Evolutionary conservation across 2,888 invertebrate species (phyloP).

Genomic region (Eretmocerus hayati): DNA sequence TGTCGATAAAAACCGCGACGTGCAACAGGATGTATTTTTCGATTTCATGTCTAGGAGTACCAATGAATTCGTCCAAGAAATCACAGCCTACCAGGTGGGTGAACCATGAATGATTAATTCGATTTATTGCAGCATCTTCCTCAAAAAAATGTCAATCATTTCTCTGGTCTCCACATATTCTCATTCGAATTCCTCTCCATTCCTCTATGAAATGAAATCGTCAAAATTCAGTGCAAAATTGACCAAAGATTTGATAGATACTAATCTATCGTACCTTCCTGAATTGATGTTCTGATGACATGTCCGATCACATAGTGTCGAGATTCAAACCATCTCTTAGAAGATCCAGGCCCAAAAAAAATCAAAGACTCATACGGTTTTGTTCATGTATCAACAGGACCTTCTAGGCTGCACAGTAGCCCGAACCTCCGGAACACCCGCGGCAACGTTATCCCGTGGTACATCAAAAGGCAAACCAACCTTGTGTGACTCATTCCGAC

Average conservation of each 20-base stretch:
- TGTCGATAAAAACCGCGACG: conserved; percentile 87
- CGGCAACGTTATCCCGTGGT: conserved; percentile 66
- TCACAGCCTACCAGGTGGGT: conserved; percentile 49
- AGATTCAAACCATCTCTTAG: too few relatives aligned
- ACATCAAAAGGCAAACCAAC: conserved; percentile 86
- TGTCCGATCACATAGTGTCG: too few relatives aligned
- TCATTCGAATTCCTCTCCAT: too few relatives aligned
- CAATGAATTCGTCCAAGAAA: conserved; percentile 75
- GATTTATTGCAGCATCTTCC: too few relatives aligned
- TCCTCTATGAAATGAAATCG: too few relatives aligned
- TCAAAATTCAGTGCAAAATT: too few relatives aligned
- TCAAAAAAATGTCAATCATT: too few relatives aligned
- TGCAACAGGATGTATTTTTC: conserved; percentile 88
- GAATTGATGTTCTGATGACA: too few relatives aligned
- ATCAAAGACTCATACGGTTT: background rate
- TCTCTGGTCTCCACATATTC: background rate
- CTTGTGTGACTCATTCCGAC: conserved; percentile 81
- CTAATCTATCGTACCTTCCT: too few relatives aligned
- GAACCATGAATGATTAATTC: background rate
- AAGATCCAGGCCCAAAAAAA: too few relatives aligned
- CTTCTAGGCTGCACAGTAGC: conserved; percentile 40
- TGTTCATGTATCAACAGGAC: conserved; percentile 40
- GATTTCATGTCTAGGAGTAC: conserved; percentile 79
- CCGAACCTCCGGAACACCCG: conserved; percentile 46
- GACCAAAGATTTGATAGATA: too few relatives aligned